phyloP scores from a whole-genome alignment of 2,797 vertebrate species.

The Artibeus jamaicensis region DNA sequence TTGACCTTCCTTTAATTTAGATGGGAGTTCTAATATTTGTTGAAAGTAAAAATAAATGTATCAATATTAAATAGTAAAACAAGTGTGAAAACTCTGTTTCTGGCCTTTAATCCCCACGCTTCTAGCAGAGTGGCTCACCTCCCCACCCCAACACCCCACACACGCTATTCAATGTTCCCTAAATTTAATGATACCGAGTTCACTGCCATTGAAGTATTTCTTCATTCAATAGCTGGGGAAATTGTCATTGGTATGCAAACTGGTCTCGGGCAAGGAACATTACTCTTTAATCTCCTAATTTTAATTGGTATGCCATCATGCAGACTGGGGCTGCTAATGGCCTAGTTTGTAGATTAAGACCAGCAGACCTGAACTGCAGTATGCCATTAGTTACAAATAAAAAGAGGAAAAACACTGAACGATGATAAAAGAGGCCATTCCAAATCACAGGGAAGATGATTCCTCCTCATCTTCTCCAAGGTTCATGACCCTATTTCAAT shows the following conservation, averaged over 20 bases:
- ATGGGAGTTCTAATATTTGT: background rate
- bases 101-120: background rate
- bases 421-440: constrained; percentile 77
- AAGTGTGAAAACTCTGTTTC: background rate
- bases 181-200: constrained; percentile 69
- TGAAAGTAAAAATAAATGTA: constrained; percentile 35
- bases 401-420: constrained; percentile 73
- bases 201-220: constrained; percentile 68
- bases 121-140: background rate
- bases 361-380: constrained; percentile 75
- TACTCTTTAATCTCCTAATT: constrained; percentile 81
- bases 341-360: constrained; percentile 81
- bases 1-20: background rate
- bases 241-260: constrained; percentile 80
- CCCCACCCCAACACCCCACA: background rate
- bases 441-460: constrained; percentile 58
- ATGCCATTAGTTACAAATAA: constrained; percentile 79
- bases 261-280: constrained; percentile 75
- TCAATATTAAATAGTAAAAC: constrained; percentile 13
- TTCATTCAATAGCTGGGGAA: constrained; percentile 76
- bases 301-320: constrained; percentile 81
- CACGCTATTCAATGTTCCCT: constrained; percentile 41
- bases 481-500: constrained; percentile 68
- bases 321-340: constrained; percentile 68
- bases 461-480: constrained; percentile 69